Evolutionary conservation across 2,888 invertebrate species (phyloP), one percentile per base, ranked within the genome.

Genomic region (Philopedon plagiatum): DNA sequence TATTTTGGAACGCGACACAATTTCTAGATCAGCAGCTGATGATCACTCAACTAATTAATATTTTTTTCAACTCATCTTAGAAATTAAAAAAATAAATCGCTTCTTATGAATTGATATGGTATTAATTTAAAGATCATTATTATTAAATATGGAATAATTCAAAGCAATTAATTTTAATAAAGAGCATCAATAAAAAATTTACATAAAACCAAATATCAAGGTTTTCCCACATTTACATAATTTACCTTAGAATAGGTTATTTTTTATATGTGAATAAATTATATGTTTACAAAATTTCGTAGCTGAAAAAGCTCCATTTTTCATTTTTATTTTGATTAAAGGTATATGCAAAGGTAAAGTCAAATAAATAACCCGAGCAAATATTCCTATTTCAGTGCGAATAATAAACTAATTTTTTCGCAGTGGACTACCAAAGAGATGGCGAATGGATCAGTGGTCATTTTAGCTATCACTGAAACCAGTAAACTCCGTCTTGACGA

Each of bases 141-240:
- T 21, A 21, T 19, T 54, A 54, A 54, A 54, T 29, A 29, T 15
- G 29, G 15, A 29, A 54, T 54, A 54, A 54, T 54, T 54, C 29
- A 29, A 54, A 29, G 51, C 51, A 29, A 54, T 54, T 54, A 32
- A 54, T 54, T 54, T 29, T 54, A 54, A 54, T 54, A 54, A 54
- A 54, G 29, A 54, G 15, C 51, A 29, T 29, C 51, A 29, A 54
- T 54, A 54, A 54, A 54, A 54, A 54, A 54, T 54, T 54, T 15
- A n/a, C 51, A 54, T 54, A 54, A 54, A 54, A 54, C 29, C 29
- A 54, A 54, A 54, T 54, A 54, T 54, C 51, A 54, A 54, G 51
- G 51, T 29, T 54, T 29, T 54, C 51, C 51, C 51, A 29, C 51
- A 54, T 32, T 29, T 32, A 54, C 51, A 54, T 54, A 54, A 54